Base-by-base conservation (phyloP, 2,797 vertebrate genomes). In the Cuniculus paca region DNA sequence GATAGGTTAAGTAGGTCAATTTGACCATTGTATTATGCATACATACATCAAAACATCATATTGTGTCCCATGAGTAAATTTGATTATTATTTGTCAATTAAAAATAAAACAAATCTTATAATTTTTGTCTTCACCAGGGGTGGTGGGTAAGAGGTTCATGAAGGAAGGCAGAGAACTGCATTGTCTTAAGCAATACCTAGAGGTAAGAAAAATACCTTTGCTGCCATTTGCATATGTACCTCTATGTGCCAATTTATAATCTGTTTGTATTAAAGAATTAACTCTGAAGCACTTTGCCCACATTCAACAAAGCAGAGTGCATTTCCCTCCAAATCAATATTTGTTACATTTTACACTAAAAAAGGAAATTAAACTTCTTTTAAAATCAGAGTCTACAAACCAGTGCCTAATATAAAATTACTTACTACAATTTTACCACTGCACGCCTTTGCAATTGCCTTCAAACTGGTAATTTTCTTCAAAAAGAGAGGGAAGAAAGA, bases 331-430 rank as follows among this genome's bases (percentile, higher is more conserved):
- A 50, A 94, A 75, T 94, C 88, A 90, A 13, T 93, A 87, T 89
- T 79, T 82, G 50, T 45, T 92, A 39, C 72, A 91, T 88, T 92
- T 95, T 87, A 83, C n/a, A 82, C 19, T 88, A 65, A 82, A 54
- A 54, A 70, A 91, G 58, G 82, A 88, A 93, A 93, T 85, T 60
- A 81, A 94, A 63, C 36, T 42, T 5, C n/a, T 95, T 84, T 96
- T 22, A 68, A 94, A 95, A 90, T 88, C 80, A 79, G n/a, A 90
- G 31, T 93, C 65, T 75, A 70, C 60, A 89, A 96, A 80, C 70
- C 6, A 81, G 80, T 17, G 2, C 28, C 42, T 82, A 85, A 65
- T 84, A 92, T 39, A 92, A 78, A 94, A 82, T 87, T 74, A 91
- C 48, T 88, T 90, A 54, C 70, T 60, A 77, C 88, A 50, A 70